Evolutionary conservation across 2,888 invertebrate genomes (phyloP), one percentile per base, ranked within the genome.

Genomic region (Heliconius sara): DNA sequence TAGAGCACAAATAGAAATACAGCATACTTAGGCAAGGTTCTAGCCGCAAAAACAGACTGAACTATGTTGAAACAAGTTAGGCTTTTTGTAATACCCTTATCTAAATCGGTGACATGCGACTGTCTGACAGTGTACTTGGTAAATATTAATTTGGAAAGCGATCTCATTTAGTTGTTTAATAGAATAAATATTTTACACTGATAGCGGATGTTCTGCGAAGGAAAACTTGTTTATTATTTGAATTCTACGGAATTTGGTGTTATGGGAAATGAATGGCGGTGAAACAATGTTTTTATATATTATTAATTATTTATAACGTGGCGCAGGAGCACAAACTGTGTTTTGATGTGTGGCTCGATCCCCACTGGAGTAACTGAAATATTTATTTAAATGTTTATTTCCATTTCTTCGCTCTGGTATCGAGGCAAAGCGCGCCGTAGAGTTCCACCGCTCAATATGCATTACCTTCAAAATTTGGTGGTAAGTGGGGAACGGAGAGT

Each of bases 1-100:
- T 87, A 0, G 92, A 90, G 30, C 90, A 89, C 27, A 92, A 84
- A 83, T 90, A 94, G 80, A 88, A 92, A 77, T 89, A 86, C 67
- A 91, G 83, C 92, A 93, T 94, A 34, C 22, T 84, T 79, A 83
- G 83, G 77, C 82, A 82, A 88, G 89, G 85, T 83, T 82, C 82
- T 84, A 63, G 78, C 80, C 77, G 82, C 79, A 68, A 75, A 80
- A 83, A 65, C 80, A 80, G 78, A 81, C 87, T 89, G 85, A 88
- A 83, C 82, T 79, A 78, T 78, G 80, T 78, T 79, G 60, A 39
- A 78, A 16, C 30, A 39, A 57, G 34, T 76, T 30, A 79, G 77
- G 76, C 77, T 79, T 77, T 76, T 82, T 77, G 71, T 81, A 77
- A 81, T 82, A 73, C 16, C 72, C 73, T 83, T 82, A 82, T 83